These are phyloP conservation scores for Tillus elongatus DNA, from an alignment of 2,888 invertebrate species.

Conservation along the genomic window DNA sequence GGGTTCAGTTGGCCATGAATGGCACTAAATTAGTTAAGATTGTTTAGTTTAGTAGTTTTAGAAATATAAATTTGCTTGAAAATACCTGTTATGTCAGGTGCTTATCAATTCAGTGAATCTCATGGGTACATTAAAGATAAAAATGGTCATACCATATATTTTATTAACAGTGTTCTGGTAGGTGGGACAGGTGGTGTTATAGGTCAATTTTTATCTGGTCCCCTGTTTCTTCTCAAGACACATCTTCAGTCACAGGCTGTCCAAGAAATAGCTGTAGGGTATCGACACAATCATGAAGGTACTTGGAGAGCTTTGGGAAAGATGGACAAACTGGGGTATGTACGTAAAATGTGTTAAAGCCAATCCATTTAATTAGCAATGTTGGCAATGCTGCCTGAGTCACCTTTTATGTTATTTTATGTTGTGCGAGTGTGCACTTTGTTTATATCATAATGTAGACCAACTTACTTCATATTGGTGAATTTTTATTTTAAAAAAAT, in stretches of 20 bases:
- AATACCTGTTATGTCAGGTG: constrained; percentile 25
- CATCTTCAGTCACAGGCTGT: constrained; percentile 69
- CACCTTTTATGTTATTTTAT: too few species aligned
- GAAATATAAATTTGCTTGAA: neutral
- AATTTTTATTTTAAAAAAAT: too few species aligned
- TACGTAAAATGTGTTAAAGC: too few species aligned
- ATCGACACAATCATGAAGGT: constrained; percentile 64
- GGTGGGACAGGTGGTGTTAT: constrained; percentile 54
- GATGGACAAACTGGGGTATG: too few species aligned
- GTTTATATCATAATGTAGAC: too few species aligned
- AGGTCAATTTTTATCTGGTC: constrained; percentile 63
- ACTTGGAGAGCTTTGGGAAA: constrained; percentile 42
- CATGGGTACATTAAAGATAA: constrained; percentile 40
- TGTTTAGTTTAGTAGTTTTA: neutral
- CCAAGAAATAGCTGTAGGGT: constrained; percentile 69
- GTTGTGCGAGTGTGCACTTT: too few species aligned
- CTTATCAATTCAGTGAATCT: constrained; percentile 32
- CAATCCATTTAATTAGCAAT: too few species aligned
- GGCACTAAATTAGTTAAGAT: constrained; percentile 47
- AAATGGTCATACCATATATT: constrained; percentile 45
- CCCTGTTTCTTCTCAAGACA: constrained; percentile 71
- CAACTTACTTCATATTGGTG: too few species aligned
- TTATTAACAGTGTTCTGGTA: constrained; percentile 42
- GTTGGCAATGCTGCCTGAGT: too few species aligned
- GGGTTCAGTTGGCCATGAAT: constrained; percentile 65